Evolutionary conservation across 2,888 invertebrate genomes (phyloP), one percentile per base, ranked within the genome.

Genomic region (Drosophila helvetica): DNA sequence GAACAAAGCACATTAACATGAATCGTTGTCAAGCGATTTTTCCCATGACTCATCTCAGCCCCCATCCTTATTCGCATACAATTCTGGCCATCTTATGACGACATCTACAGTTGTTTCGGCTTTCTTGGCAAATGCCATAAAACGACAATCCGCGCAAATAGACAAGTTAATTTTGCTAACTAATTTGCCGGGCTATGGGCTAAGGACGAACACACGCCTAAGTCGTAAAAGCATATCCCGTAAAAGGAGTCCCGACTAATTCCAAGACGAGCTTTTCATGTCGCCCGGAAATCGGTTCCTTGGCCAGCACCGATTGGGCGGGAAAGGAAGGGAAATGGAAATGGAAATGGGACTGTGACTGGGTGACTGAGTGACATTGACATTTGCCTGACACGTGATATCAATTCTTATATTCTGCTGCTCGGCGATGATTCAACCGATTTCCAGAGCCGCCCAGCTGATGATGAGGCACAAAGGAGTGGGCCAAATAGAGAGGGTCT

Each of bases 331-430:
- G 22, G 10, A 5, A 12, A 33, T 18, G n/a, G 30, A 9, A 55
- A 30, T 46, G 50, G 54, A 63, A 73, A 15, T 15, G 22, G n/a
- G 22, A 25, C 18, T 8, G 27, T 30, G 8, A 43, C 25, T 56
- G 15, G 18, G 70, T 55, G 55, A 56, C 71, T 63, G 67, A 56
- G 73, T 45, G 57, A 58, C 71, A 45, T 63, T 73, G 64, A 71
- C 70, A 69, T 62, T 62, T 72, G 79, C 62, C 63, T 75, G 83
- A 74, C 85, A 85, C 81, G 74, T 74, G 83, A 86, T 82, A 76
- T 86, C 83, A 76, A 76, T 78, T 79, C 73, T 43, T 30, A 38
- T 58, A 50, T n/a, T 55, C 45, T 8, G 25, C 48, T 59, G 58
- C 51, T 66, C 68, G 65, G 38, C 55, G 65, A 83, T 83, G 79